phyloP scores from a whole-genome alignment of 92 coral and sea anemone species.

The Umimayanthus chanpuru region DNA sequence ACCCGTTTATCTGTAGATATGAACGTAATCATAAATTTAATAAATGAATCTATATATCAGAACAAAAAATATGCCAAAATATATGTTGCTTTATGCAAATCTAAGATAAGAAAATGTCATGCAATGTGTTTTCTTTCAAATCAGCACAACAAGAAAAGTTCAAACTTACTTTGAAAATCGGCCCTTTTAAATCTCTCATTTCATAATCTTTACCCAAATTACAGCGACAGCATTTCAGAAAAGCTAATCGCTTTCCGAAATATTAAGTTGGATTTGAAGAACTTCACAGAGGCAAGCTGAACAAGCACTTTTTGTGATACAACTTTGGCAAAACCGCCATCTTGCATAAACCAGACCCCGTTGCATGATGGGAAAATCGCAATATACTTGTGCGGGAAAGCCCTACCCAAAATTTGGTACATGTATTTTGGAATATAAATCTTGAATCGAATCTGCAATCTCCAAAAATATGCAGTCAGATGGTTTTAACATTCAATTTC shows the following conservation, averaged over 20 bases:
- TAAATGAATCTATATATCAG: too few relatives aligned
- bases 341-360: background rate
- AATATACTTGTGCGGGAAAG: background rate
- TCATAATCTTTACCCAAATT: background rate
- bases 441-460: conserved; percentile 20
- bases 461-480: conserved; percentile 9
- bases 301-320: conserved; percentile 10
- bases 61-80: too few relatives aligned
- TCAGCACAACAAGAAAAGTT: too few relatives aligned
- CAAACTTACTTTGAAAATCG: background rate
- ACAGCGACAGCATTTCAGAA: conserved; percentile 11
- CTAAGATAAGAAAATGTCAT: too few relatives aligned
- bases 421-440: background rate
- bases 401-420: background rate
- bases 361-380: background rate
- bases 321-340: background rate
- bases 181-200: conserved; percentile 5
- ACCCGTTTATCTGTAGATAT: too few relatives aligned
- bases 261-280: conserved; percentile 4
- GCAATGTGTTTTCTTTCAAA: too few relatives aligned
- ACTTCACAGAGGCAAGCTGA: conserved; percentile 1
- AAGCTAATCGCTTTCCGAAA: background rate
- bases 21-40: too few relatives aligned
- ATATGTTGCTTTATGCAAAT: too few relatives aligned
- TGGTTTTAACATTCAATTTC: conserved; percentile 1